phyloP scores from a whole-genome alignment of 2,113 vertebrate species.

The Oenanthe melanoleuca region DNA sequence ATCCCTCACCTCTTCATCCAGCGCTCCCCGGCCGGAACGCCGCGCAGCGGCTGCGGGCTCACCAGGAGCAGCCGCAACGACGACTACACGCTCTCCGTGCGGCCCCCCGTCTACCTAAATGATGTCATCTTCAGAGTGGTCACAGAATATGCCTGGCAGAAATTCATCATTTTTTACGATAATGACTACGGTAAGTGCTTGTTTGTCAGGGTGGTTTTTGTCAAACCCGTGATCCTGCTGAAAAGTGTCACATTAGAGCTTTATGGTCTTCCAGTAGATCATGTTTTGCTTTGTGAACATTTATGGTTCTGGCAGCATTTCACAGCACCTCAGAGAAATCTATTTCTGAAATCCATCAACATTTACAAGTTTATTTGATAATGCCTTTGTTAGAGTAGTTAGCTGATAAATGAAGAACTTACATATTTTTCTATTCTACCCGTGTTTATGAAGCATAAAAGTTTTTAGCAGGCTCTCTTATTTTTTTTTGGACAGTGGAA shows the following conservation, averaged over 20 bases:
- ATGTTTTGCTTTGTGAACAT: background rate
- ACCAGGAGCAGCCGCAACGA: slow-evolving; percentile 85
- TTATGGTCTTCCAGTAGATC: background rate
- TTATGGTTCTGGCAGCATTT: slow-evolving; percentile 23
- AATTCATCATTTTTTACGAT: slow-evolving; percentile 98
- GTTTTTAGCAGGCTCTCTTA: background rate
- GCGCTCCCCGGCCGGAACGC: slow-evolving; percentile 86
- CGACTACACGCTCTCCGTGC: slow-evolving; percentile 96
- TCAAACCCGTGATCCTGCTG: background rate
- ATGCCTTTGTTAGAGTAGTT: background rate
- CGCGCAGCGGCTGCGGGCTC: slow-evolving; percentile 87
- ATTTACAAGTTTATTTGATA: background rate
- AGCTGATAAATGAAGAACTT: background rate
- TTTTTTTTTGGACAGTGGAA: background rate
- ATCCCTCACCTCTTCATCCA: slow-evolving; percentile 98
- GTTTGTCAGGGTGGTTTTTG: background rate
- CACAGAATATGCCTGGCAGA: slow-evolving; percentile 97
- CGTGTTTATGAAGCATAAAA: background rate
- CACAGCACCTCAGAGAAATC: background rate
- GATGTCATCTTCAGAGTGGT: slow-evolving; percentile 95
- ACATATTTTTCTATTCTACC: background rate
- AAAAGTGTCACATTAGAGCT: background rate
- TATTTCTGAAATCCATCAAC: background rate
- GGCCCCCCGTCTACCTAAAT: slow-evolving; percentile 93
- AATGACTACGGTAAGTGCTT: slow-evolving; percentile 90